Conservation (phyloP, 2,888 invertebrate species). For the Himalopsyche tibetana region DNA sequence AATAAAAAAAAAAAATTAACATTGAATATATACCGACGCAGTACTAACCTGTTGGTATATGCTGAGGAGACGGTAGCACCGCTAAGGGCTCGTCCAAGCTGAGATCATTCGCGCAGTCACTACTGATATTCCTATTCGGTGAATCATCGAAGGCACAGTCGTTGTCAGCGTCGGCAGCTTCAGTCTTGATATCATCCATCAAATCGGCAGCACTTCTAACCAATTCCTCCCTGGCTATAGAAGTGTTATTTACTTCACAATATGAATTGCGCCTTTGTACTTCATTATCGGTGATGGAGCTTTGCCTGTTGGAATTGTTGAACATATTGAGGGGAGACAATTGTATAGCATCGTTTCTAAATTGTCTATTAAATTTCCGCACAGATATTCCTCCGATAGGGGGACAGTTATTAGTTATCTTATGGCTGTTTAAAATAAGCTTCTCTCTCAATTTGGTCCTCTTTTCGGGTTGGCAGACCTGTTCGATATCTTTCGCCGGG, state of each 20-base stretch:
- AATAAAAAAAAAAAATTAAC: too few species aligned
- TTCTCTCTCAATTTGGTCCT: slow-evolving; percentile 73
- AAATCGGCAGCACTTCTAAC: slow-evolving; percentile 29
- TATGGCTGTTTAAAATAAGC: slow-evolving; percentile 69
- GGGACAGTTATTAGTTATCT: slow-evolving; percentile 66
- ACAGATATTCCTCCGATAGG: slow-evolving; percentile 52
- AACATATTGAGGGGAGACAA: slow-evolving; percentile 45
- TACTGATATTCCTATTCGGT: slow-evolving; percentile 44
- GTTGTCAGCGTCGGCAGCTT: slow-evolving; percentile 49
- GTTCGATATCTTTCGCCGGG: slow-evolving; percentile 39
- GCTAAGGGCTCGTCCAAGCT: slow-evolving; percentile 47
- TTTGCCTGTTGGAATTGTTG: slow-evolving; percentile 32
- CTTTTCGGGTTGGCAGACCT: slow-evolving; percentile 70
- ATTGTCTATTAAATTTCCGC: slow-evolving; percentile 52
- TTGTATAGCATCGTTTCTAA: slow-evolving; percentile 47
- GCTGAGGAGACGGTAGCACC: slow-evolving; percentile 46
- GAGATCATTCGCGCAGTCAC: slow-evolving; percentile 43
- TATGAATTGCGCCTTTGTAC: slow-evolving; percentile 39
- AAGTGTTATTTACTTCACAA: slow-evolving; percentile 17
- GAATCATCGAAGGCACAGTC: slow-evolving; percentile 56
- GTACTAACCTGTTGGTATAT: slow-evolving; percentile 59
- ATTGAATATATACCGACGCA: too few species aligned
- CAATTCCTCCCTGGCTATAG: slow-evolving; percentile 35
- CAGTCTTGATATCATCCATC: slow-evolving; percentile 49
- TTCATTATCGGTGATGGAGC: slow-evolving; percentile 21